Conservation (phyloP, 2,113 vertebrate genomes). For the Manacus vitellinus region DNA sequence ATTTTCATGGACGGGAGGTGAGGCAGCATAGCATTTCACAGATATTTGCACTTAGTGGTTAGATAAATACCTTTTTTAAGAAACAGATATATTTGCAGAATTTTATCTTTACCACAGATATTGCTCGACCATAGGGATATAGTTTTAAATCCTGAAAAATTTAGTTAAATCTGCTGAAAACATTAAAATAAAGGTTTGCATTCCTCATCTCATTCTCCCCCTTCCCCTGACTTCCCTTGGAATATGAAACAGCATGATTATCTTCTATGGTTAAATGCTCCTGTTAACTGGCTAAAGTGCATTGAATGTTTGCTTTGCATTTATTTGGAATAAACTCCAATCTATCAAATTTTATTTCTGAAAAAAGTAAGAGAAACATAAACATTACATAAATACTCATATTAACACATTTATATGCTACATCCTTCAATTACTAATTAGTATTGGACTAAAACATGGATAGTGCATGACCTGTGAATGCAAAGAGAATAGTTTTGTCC, state of each 20-base stretch:
- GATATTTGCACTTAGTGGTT: neutral
- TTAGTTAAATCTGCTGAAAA: neutral
- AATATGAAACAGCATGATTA: slow-evolving; percentile 24
- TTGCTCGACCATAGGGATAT: neutral
- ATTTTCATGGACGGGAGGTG: neutral
- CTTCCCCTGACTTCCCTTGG: neutral
- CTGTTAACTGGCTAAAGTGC: slow-evolving; percentile 53
- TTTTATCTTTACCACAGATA: neutral
- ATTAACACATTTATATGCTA: neutral
- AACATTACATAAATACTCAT: neutral
- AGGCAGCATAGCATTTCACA: neutral
- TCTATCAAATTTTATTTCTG: slow-evolving; percentile 1
- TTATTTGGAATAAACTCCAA: slow-evolving; percentile 58
- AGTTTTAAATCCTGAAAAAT: neutral
- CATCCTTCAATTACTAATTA: slow-evolving; percentile 3
- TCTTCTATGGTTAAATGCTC: slow-evolving; percentile 37
- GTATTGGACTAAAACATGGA: neutral
- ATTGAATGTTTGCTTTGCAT: slow-evolving; percentile 40
- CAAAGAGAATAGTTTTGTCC: neutral
- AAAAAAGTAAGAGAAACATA: slow-evolving; percentile 30
- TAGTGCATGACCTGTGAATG: neutral
- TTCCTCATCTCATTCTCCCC: rapidly evolving
- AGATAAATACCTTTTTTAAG: neutral
- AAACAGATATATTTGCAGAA: neutral
- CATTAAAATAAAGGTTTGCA: neutral